Percentiles rank a stretch among this genome's conserved stretches.
Evolutionary conservation across 1,140 invertebrate genomes (phyloP).

Genomic region (Drosophila subobscura): DNA sequence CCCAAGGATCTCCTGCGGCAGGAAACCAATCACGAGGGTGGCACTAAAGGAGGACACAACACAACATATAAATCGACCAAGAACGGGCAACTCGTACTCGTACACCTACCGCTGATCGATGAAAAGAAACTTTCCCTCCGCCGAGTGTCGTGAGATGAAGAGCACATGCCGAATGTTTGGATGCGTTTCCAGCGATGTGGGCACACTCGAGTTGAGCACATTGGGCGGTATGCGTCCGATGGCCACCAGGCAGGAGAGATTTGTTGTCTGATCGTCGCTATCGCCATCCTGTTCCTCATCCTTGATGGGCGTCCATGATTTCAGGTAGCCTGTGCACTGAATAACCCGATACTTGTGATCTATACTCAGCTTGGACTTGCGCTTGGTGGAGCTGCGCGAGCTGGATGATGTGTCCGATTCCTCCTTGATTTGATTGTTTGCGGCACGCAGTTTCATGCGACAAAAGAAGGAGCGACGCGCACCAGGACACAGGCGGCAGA

Average conservation of each 20-base stretch:
- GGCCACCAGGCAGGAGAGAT: conserved; percentile 93
- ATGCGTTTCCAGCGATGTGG: conserved; percentile 77
- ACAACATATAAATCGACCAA: background rate
- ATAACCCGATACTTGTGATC: conserved; percentile 91
- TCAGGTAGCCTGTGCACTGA: conserved; percentile 95
- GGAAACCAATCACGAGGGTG: conserved; percentile 93
- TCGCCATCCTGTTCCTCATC: conserved; percentile 87
- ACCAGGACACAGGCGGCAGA: conserved; percentile 91
- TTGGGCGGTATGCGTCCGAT: conserved; percentile 89
- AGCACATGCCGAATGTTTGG: conserved; percentile 86
- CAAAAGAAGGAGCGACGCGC: conserved; percentile 96
- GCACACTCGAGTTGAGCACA: conserved; percentile 81
- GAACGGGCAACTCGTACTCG: background rate
- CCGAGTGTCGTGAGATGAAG: conserved; percentile 93
- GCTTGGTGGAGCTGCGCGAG: conserved; percentile 86
- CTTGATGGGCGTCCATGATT: conserved; percentile 94
- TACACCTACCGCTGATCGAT: conserved; percentile 91
- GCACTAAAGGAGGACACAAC: conserved; percentile 86
- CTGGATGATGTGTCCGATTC: conserved; percentile 88
- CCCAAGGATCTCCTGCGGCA: conserved; percentile 96
- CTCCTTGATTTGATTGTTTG: conserved; percentile 87
- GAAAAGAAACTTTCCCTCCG: conserved; percentile 98
- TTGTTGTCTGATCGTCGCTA: conserved; percentile 89
- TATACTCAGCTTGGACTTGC: conserved; percentile 87
- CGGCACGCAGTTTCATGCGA: conserved; percentile 92